phyloP scores from a whole-genome alignment of 2,888 invertebrate species.

The Diaprepes abbreviatus region DNA sequence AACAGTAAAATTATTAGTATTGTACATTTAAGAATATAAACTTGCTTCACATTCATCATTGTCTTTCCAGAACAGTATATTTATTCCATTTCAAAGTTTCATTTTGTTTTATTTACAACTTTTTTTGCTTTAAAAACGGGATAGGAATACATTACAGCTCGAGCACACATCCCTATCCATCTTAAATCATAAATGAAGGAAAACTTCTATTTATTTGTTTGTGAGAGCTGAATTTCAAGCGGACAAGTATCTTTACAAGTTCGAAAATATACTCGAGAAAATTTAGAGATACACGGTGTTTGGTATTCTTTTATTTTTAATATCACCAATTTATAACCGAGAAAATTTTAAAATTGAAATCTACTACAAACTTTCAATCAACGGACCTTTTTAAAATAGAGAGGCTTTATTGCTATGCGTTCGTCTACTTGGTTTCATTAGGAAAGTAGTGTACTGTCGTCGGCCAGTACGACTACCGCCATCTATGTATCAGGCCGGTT shows the following conservation, averaged over 20 bases:
- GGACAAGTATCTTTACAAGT: not conserved
- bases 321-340: no score
- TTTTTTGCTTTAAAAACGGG: constrained; percentile 1
- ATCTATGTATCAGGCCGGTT: no score
- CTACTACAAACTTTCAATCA: no score
- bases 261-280: not conserved
- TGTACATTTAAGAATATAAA: no score
- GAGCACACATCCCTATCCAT: not conserved
- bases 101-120: not conserved
- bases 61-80: not conserved
- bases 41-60: not conserved
- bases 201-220: not conserved
- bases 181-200: not conserved
- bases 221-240: not conserved
- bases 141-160: constrained; percentile 2
- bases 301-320: not conserved
- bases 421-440: no score
- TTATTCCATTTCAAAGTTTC: not conserved
- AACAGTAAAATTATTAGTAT: no score
- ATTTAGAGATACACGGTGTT: not conserved
- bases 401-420: no score
- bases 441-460: no score
- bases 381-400: no score
- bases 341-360: no score
- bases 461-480: no score